Percentiles rank a stretch among this genome's conserved stretches.
Evolutionary conservation across 2,113 vertebrate genomes (phyloP).

Genomic region (Otolemur garnettii): DNA sequence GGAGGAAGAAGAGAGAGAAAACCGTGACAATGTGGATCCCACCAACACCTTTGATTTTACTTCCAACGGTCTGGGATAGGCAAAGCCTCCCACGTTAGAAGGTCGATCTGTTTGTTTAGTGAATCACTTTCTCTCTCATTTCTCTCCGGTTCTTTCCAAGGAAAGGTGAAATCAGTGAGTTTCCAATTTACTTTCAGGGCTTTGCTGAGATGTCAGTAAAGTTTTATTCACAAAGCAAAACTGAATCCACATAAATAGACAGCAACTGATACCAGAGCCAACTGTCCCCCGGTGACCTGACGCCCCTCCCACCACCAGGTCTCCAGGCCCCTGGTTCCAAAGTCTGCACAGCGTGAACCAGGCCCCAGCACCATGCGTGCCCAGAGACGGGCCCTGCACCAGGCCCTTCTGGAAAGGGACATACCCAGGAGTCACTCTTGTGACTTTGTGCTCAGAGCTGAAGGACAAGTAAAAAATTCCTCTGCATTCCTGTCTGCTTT

Average conservation of each 20-base stretch:
- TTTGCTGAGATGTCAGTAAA: not conserved
- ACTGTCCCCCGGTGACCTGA: accelerated
- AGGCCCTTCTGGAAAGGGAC: not conserved
- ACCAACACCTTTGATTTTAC: not conserved
- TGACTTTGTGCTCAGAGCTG: not conserved
- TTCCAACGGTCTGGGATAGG: accelerated
- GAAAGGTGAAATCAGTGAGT: not conserved
- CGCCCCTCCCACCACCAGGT: too few relatives aligned
- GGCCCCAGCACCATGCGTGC: accelerated
- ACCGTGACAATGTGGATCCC: not conserved
- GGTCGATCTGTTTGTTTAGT: not conserved
- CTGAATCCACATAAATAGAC: accelerated
- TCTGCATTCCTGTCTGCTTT: not conserved
- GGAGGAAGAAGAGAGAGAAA: not conserved
- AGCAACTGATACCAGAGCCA: not conserved
- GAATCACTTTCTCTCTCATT: not conserved
- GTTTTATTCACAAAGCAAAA: not conserved
- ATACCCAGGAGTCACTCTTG: not conserved
- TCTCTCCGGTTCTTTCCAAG: not conserved
- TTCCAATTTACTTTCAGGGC: not conserved
- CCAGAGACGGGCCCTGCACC: too few relatives aligned
- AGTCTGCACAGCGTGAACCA: not conserved
- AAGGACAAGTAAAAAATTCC: too few relatives aligned
- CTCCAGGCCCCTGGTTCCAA: accelerated
- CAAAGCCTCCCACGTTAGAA: accelerated